phyloP scores from a whole-genome alignment of 2,888 invertebrate species.

The Apotomis turbidana region DNA sequence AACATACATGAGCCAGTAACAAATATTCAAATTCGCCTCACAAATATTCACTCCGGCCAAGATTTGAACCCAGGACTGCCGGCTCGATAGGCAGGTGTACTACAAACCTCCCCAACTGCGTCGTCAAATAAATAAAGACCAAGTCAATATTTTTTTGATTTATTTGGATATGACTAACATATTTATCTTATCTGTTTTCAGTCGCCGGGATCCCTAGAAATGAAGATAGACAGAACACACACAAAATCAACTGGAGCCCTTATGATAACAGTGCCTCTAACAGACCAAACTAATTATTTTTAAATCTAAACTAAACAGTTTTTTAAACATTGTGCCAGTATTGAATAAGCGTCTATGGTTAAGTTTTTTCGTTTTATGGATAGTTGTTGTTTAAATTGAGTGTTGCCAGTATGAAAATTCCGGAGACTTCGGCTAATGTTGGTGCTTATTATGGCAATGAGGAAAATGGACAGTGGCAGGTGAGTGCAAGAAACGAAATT shows the following conservation, averaged over 20 bases:
- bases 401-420: constrained; percentile 76
- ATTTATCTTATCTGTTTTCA: constrained; percentile 49
- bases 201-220: constrained; percentile 66
- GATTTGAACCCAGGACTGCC: too few relatives aligned
- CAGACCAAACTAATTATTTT: constrained; percentile 32
- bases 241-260: constrained; percentile 51
- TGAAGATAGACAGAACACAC: constrained; percentile 63
- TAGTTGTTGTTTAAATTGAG: constrained; percentile 47
- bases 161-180: too few relatives aligned
- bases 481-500: constrained; percentile 45
- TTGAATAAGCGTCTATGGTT: constrained; percentile 20
- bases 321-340: constrained; percentile 38
- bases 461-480: constrained; percentile 80
- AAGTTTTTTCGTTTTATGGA: constrained; percentile 51
- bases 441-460: constrained; percentile 78
- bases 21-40: too few relatives aligned
- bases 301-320: constrained; percentile 26
- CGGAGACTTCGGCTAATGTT: constrained; percentile 73
- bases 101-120: too few relatives aligned
- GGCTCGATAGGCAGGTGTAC: too few relatives aligned
- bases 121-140: too few relatives aligned
- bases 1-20: too few relatives aligned
- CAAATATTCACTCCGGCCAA: too few relatives aligned
- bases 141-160: too few relatives aligned
- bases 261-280: constrained; percentile 59